Evolutionary conservation across 2,113 vertebrate genomes (phyloP).

Genomic region (Bufo gargarizans): DNA sequence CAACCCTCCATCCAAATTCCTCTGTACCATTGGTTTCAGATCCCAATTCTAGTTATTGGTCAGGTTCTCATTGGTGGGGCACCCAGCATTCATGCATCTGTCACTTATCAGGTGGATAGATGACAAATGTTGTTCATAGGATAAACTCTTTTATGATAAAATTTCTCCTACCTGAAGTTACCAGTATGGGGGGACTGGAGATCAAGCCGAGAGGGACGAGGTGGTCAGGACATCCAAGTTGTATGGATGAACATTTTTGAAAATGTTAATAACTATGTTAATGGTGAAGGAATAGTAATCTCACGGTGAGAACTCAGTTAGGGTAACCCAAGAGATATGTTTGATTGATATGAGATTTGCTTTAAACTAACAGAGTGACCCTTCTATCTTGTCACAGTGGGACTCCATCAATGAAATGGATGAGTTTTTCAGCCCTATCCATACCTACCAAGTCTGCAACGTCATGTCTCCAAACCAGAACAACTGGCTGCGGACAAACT

Average conservation of each 20-base stretch:
- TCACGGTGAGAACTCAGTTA: no score
- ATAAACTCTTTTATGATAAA: no score
- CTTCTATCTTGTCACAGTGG: slow-evolving; percentile 78
- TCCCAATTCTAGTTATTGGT: no score
- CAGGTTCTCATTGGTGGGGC: no score
- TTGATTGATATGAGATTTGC: neutral
- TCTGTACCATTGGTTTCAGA: no score
- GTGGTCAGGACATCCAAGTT: neutral
- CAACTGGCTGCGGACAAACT: slow-evolving; percentile 94
- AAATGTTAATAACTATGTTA: neutral
- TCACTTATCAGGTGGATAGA: no score
- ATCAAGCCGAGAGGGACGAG: no score
- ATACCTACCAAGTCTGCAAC: slow-evolving; percentile 97
- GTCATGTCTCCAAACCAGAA: slow-evolving; percentile 98
- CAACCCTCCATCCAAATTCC: no score
- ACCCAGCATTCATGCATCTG: no score
- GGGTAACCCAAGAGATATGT: neutral
- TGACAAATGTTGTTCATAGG: no score
- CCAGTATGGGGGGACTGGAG: no score
- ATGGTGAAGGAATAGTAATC: neutral
- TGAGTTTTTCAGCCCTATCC: slow-evolving; percentile 92
- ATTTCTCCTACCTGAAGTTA: no score
- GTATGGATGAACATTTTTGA: neutral
- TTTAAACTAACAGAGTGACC: neutral
- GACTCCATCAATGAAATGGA: slow-evolving; percentile 98